Evolutionary conservation across 2,113 vertebrate genomes (phyloP).

Genomic region (Neopipo cinnamomea): DNA sequence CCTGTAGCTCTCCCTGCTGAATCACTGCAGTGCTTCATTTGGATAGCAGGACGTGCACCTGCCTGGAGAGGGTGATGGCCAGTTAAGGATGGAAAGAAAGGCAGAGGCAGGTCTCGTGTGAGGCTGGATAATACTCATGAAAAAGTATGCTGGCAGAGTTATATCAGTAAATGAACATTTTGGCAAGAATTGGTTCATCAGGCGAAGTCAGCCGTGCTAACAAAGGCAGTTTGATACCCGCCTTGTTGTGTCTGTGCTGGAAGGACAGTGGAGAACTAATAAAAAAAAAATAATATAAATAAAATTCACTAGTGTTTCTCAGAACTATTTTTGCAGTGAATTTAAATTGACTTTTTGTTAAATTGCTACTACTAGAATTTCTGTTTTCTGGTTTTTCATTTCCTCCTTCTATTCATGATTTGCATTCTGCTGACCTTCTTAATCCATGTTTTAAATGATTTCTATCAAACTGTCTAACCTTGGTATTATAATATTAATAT

Average conservation of each 20-base stretch:
- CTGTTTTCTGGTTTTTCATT: neutral
- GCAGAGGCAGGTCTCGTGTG: neutral
- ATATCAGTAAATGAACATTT: neutral
- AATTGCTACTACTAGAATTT: neutral
- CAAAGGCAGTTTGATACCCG: neutral
- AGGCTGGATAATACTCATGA: neutral
- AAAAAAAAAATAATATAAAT: neutral
- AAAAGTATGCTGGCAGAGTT: neutral
- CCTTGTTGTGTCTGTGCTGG: neutral
- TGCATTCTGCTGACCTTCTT: neutral
- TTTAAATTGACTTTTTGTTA: neutral
- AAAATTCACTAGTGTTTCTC: neutral
- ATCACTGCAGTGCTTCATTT: neutral
- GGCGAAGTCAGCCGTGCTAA: neutral
- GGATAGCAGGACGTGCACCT: neutral
- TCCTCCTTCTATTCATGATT: neutral
- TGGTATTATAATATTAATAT: neutral
- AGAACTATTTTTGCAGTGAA: neutral
- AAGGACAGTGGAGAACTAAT: neutral
- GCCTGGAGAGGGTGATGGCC: neutral
- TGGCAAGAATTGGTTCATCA: neutral
- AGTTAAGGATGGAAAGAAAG: neutral
- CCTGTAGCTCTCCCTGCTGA: neutral
- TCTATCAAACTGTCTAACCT: neutral
- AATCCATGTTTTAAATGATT: constrained; percentile 1